Conservation (phyloP, 2,797 vertebrate species). For the Gymnothorax reevesii region DNA sequence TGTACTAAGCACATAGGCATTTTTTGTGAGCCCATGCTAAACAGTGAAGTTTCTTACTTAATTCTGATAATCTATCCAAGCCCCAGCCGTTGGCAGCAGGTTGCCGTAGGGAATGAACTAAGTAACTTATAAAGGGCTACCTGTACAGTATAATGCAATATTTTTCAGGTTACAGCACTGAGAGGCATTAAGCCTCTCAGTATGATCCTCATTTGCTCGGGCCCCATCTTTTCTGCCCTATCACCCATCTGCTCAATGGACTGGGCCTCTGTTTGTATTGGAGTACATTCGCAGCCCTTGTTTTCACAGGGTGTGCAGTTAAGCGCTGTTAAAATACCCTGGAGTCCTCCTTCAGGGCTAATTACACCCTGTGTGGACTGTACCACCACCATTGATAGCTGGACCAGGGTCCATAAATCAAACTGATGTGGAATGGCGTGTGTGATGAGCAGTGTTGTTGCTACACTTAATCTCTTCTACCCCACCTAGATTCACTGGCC, state of each 20-base stretch:
- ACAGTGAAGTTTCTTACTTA: neutral
- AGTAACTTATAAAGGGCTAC: neutral
- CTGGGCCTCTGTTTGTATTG: conserved; percentile 10
- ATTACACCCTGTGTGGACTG: conserved; percentile 54
- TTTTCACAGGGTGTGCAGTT: conserved; percentile 14
- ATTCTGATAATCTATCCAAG: neutral
- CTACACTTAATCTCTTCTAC: conserved; percentile 49
- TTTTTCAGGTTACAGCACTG: neutral
- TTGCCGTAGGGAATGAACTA: neutral
- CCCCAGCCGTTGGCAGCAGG: neutral
- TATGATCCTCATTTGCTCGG: neutral
- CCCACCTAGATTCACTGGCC: conserved; percentile 92
- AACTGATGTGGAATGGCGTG: conserved; percentile 51
- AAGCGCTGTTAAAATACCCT: conserved; percentile 29
- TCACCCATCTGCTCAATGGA: neutral
- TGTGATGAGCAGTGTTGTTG: conserved; percentile 46
- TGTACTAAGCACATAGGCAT: neutral
- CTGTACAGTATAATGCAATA: neutral
- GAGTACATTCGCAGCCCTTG: neutral
- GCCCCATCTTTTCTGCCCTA: neutral
- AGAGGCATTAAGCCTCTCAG: neutral
- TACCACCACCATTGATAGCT: conserved; percentile 45
- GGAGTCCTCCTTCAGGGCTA: conserved; percentile 54
- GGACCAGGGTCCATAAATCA: conserved; percentile 52
- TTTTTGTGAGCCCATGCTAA: neutral